Conservation (phyloP, 2,113 vertebrate genomes). For the Nesogale talazaci region DNA sequence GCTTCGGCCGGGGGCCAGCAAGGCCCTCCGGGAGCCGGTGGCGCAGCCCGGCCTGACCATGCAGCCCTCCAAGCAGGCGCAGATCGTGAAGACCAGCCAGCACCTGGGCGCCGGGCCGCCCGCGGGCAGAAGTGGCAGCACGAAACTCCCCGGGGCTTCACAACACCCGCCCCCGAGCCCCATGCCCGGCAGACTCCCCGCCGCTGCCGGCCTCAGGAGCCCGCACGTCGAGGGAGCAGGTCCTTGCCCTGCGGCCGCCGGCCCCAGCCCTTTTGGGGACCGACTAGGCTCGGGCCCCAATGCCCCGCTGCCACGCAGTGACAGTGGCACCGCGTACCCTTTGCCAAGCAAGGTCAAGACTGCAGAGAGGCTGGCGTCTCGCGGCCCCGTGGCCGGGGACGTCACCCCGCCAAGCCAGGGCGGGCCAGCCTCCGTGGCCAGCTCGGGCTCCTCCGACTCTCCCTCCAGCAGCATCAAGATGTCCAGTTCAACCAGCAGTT, state of each 20-base stretch:
- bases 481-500: conserved; percentile 91
- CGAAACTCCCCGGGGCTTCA: conserved; percentile 83
- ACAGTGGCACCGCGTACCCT: conserved; percentile 78
- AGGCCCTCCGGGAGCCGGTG: conserved; percentile 86
- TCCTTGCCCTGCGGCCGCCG: not conserved
- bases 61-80: conserved; percentile 95
- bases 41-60: conserved; percentile 90
- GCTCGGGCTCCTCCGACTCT: conserved; percentile 75
- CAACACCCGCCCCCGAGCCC: conserved; percentile 92
- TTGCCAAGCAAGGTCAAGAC: conserved; percentile 85
- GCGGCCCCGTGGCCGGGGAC: conserved; percentile 84
- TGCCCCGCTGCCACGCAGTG: conserved; percentile 80
- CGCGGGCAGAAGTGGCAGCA: conserved; percentile 76
- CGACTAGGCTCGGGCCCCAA: conserved; percentile 75
- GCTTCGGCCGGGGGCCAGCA: conserved; percentile 82
- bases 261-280: conserved; percentile 81
- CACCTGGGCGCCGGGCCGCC: conserved; percentile 90
- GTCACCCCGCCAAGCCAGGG: conserved; percentile 74
- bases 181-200: conserved; percentile 86
- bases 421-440: conserved; percentile 70
- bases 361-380: conserved; percentile 84
- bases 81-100: conserved; percentile 97
- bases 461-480: conserved; percentile 87
- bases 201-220: conserved; percentile 67
- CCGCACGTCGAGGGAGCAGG: conserved; percentile 77